Evolutionary conservation across 2,888 invertebrate genomes (phyloP).

Genomic region (Harpalus rufipes): DNA sequence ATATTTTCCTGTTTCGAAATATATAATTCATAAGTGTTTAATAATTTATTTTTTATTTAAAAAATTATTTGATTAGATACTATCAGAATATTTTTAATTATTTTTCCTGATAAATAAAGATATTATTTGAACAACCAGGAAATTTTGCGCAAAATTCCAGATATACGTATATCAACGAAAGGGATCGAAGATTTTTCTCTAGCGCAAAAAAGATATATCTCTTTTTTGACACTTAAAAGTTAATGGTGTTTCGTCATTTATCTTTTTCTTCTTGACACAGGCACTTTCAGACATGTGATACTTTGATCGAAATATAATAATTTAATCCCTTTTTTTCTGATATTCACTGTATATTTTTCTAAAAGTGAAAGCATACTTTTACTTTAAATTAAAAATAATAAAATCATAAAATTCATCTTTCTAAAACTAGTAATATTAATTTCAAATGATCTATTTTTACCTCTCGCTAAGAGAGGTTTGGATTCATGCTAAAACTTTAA

Average conservation of each 20-base stretch:
- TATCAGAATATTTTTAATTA: neutral
- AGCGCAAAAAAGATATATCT: slow-evolving; percentile 52
- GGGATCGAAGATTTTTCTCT: slow-evolving; percentile 28
- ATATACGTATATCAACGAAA: neutral
- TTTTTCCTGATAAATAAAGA: neutral
- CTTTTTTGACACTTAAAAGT: slow-evolving; percentile 52
- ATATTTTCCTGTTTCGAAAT: neutral
- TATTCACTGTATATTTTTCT: neutral
- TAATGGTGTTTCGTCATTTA: slow-evolving; percentile 62
- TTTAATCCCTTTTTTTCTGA: slow-evolving; percentile 7
- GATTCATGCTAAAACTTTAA: no score
- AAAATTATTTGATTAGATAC: neutral
- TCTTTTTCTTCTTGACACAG: slow-evolving; percentile 51
- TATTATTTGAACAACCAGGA: neutral
- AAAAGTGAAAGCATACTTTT: neutral
- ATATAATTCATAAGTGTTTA: neutral
- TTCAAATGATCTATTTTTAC: no score
- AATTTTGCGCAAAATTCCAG: neutral
- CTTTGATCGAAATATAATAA: slow-evolving; percentile 20
- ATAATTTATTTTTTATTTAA: neutral
- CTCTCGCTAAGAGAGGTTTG: no score
- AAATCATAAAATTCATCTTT: no score
- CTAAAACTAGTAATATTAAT: no score
- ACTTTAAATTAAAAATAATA: neutral
- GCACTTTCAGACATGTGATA: neutral